Base-by-base conservation (phyloP, 2,888 invertebrate genomes). In the Chorisops tibialis region DNA sequence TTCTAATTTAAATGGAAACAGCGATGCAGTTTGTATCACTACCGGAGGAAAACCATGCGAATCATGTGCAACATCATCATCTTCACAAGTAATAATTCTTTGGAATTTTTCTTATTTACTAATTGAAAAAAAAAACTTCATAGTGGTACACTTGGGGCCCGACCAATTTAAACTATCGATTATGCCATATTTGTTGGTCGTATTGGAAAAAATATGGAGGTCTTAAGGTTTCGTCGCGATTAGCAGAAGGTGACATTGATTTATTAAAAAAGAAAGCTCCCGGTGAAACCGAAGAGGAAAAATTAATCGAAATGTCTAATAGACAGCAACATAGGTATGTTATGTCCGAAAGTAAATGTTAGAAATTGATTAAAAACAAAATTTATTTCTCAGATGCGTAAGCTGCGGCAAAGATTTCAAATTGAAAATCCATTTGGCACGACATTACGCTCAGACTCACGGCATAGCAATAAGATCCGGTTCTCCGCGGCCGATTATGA, bases 171-270 rank as follows among this genome's bases (percentile, higher is more conserved):
- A 91, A 93, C 75, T 91, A 93, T 80, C 88, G 96, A 70, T 82
- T 99, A 65, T 99, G 99, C 79, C 89, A 91, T 71, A 81, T 83
- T 14, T 99, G 99, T 79, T 99, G 96, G 96, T 86, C 86, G 66
- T 96, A 96, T 78, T 99, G 98, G 97, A 98, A 97, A 79, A 96
- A 96, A 78, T 96, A 95, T 79, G 98, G 97, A 62, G 98, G 97
- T 65, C 85, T 99, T 56, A 96, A 95, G 81, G 87, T 87, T 69
- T 81, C 84, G n/a, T 84, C 83, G 39, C 80, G 82, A 68, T 79
- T 80, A 67, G 79, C 80, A 65, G 79, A 79, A 48, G 79, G 79
- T 38, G 79, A 78, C 54, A 78, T 76, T 67, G 81, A 81, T 60
- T 65, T 70, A 43, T 70, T 73, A 50, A 80, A 79, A 65, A 81